phyloP scores from a whole-genome alignment of 2,797 vertebrate species.

The Sebastes diaconus region DNA sequence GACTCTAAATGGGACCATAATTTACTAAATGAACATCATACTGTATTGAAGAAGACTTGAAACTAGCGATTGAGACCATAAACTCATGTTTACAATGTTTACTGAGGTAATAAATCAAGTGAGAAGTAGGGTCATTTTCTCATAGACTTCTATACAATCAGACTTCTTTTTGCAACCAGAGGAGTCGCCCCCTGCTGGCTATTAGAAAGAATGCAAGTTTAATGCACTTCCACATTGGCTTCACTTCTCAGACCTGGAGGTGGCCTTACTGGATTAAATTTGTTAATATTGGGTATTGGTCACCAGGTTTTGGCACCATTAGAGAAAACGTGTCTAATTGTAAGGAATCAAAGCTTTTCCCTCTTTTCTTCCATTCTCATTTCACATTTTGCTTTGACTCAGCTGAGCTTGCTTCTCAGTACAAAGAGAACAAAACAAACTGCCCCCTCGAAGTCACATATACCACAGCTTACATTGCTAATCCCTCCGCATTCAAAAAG shows the following conservation, averaged over 20 bases:
- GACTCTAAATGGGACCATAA: too few relatives aligned
- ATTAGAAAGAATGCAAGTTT: too few relatives aligned
- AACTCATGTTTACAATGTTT: too few relatives aligned
- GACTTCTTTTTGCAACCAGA: too few relatives aligned
- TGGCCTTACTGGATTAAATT: constrained; percentile 39
- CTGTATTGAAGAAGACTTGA: too few relatives aligned
- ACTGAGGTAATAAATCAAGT: too few relatives aligned
- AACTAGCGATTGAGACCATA: too few relatives aligned
- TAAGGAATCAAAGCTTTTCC: constrained; percentile 9
- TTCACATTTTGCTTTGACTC: constrained; percentile 10
- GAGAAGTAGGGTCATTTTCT: accelerated
- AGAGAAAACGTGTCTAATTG: constrained; percentile 18
- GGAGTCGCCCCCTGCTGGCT: too few relatives aligned
- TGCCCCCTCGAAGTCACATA: constrained; percentile 44
- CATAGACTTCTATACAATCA: too few relatives aligned
- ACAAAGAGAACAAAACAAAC: constrained; percentile 49
- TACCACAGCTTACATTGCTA: constrained; percentile 59
- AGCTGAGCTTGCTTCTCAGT: constrained; percentile 30
- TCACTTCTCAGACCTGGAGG: too few relatives aligned
- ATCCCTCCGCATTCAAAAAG: constrained; percentile 61
- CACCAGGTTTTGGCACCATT: constrained; percentile 9
- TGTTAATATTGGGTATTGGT: constrained; percentile 29
- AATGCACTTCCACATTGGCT: too few relatives aligned
- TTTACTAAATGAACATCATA: too few relatives aligned
- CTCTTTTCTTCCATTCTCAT: neutral